Base-by-base conservation (phyloP, 2,113 vertebrate genomes). In the Nycticebus coucang region DNA sequence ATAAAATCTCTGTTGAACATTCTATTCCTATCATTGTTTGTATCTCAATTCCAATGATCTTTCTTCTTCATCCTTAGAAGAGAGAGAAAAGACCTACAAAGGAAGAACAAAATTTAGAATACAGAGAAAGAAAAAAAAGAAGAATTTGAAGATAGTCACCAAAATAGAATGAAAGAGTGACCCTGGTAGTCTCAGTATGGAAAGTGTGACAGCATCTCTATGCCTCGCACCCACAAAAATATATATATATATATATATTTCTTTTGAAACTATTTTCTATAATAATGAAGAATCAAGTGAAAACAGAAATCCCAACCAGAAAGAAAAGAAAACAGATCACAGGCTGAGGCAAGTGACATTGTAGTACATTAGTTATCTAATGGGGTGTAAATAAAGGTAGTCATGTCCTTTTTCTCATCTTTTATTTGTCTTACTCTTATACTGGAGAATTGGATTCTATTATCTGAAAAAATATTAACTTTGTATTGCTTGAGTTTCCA, bases 401-500 rank as follows among this genome's bases (percentile, higher is more conserved):
- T 3, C 2, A 26, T 41, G 28, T 30, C 12, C 24, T 3, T 93
- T 74, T 74, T 35, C 68, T 64, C 55, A 33, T 35, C 84, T 71
- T 60, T 82, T 21, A 66, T 87, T 89, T 87, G 30, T 60, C 59
- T 94, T 91, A 5, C 18, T 75, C 59, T 93, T 87, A 50, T 87
- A 50, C 18, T 95, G 37, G 59, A 69, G 96, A 94, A 86, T 59
- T 37, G 30, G 22, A 3, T 41, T 88, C 22, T 64, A 28, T 30
- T 82, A 64, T 85, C 84, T 78, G 45, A 35, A 50, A 53, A 21
- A 53, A 68, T 9, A 84, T 66, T 83, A 75, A 87, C 17, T 75
- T 87, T 89, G 37, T 87, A 69, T 81, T 50, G 62, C 12, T 45
- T 41, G 79, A 55, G 41, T 96, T 92, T 95, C 82, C 91, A 24